Evolutionary conservation across 2,888 invertebrate genomes (phyloP), one percentile per base, ranked within the genome.

Genomic region (Nemurella pictetii): DNA sequence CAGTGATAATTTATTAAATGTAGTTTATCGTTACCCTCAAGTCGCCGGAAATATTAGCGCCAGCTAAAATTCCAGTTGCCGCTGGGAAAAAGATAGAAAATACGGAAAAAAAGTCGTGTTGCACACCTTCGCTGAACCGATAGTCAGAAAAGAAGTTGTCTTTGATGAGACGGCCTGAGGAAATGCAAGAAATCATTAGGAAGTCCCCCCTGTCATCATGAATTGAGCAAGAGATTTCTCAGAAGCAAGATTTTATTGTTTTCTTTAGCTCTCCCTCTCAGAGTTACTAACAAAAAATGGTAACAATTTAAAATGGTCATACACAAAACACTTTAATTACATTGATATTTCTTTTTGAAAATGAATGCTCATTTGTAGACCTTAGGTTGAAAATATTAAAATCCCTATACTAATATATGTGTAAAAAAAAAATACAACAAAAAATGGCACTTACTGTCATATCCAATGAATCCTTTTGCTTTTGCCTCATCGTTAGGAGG

Each of bases 61-160:
- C 98, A 26, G 98, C 98, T 89, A 98, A 92, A 89, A 98, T 98
- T 26, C 99, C 99, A 12, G 99, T 99, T 3, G 98, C 99, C 0
- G 99, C 99, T 5, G 99, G 99, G 90, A 99, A 99, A 92, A 98
- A 99, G 88, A 99, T 97, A 2, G 98, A 94, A 91, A 99, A 98
- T 0, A 99, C 98, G 3, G 97, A 96, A 91, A 99, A 98, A 92
- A 99, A 99, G 88, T 94, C 94, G 89, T 98, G 96, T 9, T 95
- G 91, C 0, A 95, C 94, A 0, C 95, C 95, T 87, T 97, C 95
- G 86, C 93, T 93, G 20, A 89, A 89, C 75, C 96, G 92, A 90
- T 97, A 99, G 90, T 96, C 95, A 0, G 98, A 91, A 84, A 92
- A 91, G 86, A 97, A 91, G 90, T 99, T 99, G 86, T 93, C 92